Base-by-base conservation (phyloP, 2,113 vertebrate genomes). In the Phalacrocorax brasilianus region DNA sequence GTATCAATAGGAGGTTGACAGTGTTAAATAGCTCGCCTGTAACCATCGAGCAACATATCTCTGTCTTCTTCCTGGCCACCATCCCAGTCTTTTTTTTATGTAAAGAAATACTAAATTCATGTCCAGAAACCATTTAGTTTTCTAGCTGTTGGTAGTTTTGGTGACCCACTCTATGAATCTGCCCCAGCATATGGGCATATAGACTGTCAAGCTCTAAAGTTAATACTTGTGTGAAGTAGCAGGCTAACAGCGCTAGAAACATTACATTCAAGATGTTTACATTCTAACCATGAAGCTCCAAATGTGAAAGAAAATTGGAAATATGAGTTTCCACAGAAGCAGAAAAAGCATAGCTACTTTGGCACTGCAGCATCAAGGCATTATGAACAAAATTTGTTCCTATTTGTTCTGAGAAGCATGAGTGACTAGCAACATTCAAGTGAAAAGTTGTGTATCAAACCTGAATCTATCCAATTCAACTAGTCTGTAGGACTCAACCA, bases 211-310 rank as follows among this genome's bases (percentile, higher is more conserved):
- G 58, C 52, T 84, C 58, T 58, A 24, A 85, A 95, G 83, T 30
- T 74, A 77, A 55, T 86, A 71, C 9, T 78, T 62, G 21, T 24
- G 27, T 72, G 73, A 95, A 85, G 35, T 27, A 74, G n/a, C 71
- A 96, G 88, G 53, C 66, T 93, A 94, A 95, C 77, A 90, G 75
- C 47, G 90, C 78, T 72, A 72, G 72, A 93, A 93, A 66, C 17
- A 26, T 38, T 55, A 45, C 13, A 42, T 45, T 85, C 40, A 81
- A 72, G 44, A 82, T 32, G 15, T 72, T 88, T 88, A 81, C 8
- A 14, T 42, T 74, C 14, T 85, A 83, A 86, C 23, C 55, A 61
- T 40, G 42, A 88, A 70, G 38, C 7, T 50, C 23, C 26, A 70
- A 66, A 14, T 30, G 26, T 80, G 53, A 84, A 83, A 88, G 53